Percentiles rank a stretch among this genome's conserved stretches.
phyloP scores from a whole-genome alignment of 1,140 invertebrate genomes.

The Sarcophaga bullata region DNA sequence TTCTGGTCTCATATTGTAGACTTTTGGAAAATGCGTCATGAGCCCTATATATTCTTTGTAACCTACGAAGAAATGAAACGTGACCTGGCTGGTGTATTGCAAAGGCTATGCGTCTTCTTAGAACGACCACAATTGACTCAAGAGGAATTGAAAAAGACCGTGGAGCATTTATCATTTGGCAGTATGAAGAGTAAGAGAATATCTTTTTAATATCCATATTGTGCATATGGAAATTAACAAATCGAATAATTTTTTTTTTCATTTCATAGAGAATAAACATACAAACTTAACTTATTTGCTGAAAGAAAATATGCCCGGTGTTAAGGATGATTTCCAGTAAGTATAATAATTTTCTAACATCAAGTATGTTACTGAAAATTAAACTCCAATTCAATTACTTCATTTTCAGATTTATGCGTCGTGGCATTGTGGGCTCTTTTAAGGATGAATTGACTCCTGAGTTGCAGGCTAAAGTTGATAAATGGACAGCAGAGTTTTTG shows the following conservation, averaged over 20 bases:
- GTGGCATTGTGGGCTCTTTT: constrained; percentile 83
- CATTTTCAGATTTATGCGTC: constrained; percentile 74
- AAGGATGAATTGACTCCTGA: constrained; percentile 79
- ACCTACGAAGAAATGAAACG: constrained; percentile 74
- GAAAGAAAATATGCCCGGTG: not conserved
- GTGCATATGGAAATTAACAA: too few relatives aligned
- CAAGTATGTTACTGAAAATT: not conserved
- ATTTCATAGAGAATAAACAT: not conserved
- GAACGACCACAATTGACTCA: constrained; percentile 66
- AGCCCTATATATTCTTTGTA: constrained; percentile 70
- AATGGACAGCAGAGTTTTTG: constrained; percentile 61
- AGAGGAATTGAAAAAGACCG: constrained; percentile 67
- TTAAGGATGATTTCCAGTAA: constrained; percentile 4
- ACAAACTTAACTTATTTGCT: not conserved
- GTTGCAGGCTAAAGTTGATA: constrained; percentile 73
- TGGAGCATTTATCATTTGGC: constrained; percentile 70
- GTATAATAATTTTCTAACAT: not conserved
- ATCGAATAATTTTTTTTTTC: not conserved
- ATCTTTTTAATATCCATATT: too few relatives aligned
- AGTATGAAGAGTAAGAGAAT: constrained; percentile 68
- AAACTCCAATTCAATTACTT: not conserved
- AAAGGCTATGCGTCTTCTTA: constrained; percentile 70
- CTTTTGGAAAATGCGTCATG: constrained; percentile 68
- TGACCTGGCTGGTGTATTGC: constrained; percentile 70
- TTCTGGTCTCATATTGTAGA: constrained; percentile 69